These are phyloP conservation scores for Lethocerus indicus DNA, from an alignment of 1,140 invertebrate genomes.

Conservation along the genomic window DNA sequence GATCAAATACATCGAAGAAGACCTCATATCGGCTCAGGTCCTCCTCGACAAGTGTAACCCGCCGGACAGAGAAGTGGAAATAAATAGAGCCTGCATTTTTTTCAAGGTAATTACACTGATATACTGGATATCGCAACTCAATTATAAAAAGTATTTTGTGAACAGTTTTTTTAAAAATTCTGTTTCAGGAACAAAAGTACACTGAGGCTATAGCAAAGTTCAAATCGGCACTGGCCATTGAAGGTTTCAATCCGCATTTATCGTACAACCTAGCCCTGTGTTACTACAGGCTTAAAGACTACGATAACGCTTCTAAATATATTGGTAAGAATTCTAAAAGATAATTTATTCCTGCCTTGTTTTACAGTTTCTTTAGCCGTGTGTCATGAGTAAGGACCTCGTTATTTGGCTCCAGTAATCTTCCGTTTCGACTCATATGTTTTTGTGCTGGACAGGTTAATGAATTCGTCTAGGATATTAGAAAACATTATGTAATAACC, in stretches of 20 bases:
- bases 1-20: conserved; percentile 95
- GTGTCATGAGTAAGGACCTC: no score
- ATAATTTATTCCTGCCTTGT: not conserved
- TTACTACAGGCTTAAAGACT: conserved; percentile 89
- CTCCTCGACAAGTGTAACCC: conserved; percentile 69
- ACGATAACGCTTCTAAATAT: conserved; percentile 74
- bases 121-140: conserved; percentile 17
- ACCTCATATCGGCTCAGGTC: conserved; percentile 75
- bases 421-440: no score
- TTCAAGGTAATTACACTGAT: conserved; percentile 91
- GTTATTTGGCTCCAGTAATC: no score
- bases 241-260: conserved; percentile 78
- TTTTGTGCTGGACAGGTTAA: no score
- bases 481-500: no score
- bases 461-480: no score
- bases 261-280: conserved; percentile 94
- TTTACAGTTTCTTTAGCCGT: no score
- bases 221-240: conserved; percentile 66
- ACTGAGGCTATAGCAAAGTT: conserved; percentile 90
- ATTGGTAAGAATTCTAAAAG: conserved; percentile 49
- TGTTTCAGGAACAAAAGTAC: conserved; percentile 57
- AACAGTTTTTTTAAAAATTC: no score
- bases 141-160: no score
- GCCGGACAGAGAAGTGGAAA: conserved; percentile 85
- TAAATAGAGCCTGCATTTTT: conserved; percentile 90